Conservation (phyloP, 2,888 invertebrate genomes). For the Nudaria mundana region DNA sequence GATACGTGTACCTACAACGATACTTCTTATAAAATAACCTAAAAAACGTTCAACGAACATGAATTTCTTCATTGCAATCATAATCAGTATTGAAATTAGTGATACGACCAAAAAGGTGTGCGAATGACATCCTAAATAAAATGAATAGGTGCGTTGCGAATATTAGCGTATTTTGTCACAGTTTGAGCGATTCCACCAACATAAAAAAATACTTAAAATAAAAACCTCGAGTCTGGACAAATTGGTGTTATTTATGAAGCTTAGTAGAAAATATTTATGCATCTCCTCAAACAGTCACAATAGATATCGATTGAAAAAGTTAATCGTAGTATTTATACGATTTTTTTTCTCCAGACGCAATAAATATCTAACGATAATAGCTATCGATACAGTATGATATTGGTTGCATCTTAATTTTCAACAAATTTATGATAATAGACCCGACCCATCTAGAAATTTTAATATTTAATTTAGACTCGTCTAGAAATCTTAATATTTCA, state of each 20-base stretch:
- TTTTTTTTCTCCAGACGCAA: conserved; percentile 11
- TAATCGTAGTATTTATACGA: conserved; percentile 12
- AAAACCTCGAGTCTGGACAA: too few relatives aligned
- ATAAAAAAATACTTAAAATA: too few relatives aligned
- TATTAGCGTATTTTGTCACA: conserved; percentile 4
- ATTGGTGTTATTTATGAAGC: conserved; percentile 5
- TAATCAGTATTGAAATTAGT: too few relatives aligned
- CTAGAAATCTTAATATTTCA: conserved; percentile 15
- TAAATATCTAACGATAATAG: conserved; percentile 15
- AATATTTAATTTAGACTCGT: conserved; percentile 16
- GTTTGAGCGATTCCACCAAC: conserved; percentile 6
- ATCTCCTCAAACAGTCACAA: conserved; percentile 12
- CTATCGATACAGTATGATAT: conserved; percentile 8
- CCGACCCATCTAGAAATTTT: conserved; percentile 15
- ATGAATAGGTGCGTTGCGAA: too few relatives aligned
- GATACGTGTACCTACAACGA: too few relatives aligned
- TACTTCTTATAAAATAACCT: too few relatives aligned
- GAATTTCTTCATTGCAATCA: too few relatives aligned
- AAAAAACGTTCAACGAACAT: too few relatives aligned
- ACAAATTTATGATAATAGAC: conserved; percentile 31
- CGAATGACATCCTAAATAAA: too few relatives aligned
- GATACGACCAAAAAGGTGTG: too few relatives aligned
- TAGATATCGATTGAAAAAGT: conserved; percentile 8
- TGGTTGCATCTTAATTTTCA: conserved; percentile 12
- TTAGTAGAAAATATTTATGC: conserved; percentile 14